A percentile compares a stretch with the other conserved stretches of the same genome.
Evolutionary conservation across 1,140 invertebrate species (phyloP).

Genomic region (Ceratina japonica): DNA sequence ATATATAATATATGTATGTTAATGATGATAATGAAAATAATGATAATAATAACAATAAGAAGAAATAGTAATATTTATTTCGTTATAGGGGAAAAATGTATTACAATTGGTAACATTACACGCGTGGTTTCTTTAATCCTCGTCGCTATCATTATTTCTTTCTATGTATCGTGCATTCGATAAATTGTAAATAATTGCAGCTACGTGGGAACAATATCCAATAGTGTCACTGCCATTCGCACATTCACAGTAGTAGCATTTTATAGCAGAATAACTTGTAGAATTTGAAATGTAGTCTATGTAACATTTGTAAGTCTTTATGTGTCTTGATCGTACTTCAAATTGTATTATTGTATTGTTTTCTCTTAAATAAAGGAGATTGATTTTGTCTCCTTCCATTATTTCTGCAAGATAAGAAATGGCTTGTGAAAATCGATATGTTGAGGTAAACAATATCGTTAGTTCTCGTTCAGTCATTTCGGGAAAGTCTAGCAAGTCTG

Average conservation of each 20-base stretch:
- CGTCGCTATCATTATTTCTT: no score
- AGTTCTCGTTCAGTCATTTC: conserved; percentile 20
- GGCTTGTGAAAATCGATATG: conserved; percentile 29
- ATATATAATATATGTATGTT: no score
- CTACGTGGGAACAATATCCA: no score
- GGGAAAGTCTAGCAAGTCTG: neutral
- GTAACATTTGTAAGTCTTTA: neutral
- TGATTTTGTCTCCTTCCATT: conserved; percentile 4
- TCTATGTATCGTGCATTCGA: no score
- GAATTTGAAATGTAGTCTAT: conserved; percentile 1
- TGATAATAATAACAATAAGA: no score
- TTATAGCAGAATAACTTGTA: neutral
- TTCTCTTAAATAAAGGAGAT: neutral
- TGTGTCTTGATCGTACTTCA: neutral
- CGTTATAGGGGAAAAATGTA: no score
- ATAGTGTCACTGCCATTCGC: no score
- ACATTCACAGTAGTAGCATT: neutral
- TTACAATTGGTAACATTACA: no score
- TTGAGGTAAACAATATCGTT: conserved; percentile 26
- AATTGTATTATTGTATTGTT: conserved; percentile 33
- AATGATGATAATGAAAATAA: no score
- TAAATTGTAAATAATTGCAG: no score
- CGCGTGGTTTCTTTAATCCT: no score
- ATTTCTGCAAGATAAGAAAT: conserved; percentile 33
- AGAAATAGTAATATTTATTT: no score